Evolutionary conservation across 2,797 vertebrate genomes (phyloP).

Genomic region (Liparis tanakae): DNA sequence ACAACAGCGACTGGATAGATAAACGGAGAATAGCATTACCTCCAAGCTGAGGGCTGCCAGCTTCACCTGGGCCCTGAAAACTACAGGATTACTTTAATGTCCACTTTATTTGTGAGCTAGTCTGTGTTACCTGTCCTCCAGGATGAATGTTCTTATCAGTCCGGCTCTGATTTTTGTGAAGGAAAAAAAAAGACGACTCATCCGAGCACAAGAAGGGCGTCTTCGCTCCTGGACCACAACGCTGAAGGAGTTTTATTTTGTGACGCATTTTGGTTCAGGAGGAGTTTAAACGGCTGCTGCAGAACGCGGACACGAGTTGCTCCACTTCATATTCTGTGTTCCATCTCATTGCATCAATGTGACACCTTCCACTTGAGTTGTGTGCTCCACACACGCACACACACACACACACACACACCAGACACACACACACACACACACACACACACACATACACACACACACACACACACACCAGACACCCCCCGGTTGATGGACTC

Average conservation of each 20-base stretch:
- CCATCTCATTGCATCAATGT: constrained; percentile 35
- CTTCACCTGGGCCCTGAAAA: neutral
- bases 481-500: constrained; percentile 18
- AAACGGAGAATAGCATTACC: neutral
- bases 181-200: neutral
- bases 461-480: constrained; percentile 17
- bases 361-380: constrained; percentile 26
- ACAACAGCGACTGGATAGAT: neutral
- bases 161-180: neutral
- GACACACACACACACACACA: too few relatives aligned
- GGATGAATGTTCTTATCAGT: neutral
- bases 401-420: too few relatives aligned
- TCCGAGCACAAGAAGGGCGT: constrained; percentile 10
- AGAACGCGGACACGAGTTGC: constrained; percentile 18
- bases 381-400: constrained; percentile 6
- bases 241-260: neutral
- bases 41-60: neutral
- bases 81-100: neutral
- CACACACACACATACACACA: neutral
- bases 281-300: constrained; percentile 38
- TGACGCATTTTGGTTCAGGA: constrained; percentile 37
- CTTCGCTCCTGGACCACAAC: constrained; percentile 1
- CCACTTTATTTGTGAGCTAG: neutral
- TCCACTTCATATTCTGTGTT: constrained; percentile 30
- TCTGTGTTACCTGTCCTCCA: neutral